These are phyloP conservation scores for Atta colombica DNA, from an alignment of 1,140 invertebrate species.

Conservation along the genomic window DNA sequence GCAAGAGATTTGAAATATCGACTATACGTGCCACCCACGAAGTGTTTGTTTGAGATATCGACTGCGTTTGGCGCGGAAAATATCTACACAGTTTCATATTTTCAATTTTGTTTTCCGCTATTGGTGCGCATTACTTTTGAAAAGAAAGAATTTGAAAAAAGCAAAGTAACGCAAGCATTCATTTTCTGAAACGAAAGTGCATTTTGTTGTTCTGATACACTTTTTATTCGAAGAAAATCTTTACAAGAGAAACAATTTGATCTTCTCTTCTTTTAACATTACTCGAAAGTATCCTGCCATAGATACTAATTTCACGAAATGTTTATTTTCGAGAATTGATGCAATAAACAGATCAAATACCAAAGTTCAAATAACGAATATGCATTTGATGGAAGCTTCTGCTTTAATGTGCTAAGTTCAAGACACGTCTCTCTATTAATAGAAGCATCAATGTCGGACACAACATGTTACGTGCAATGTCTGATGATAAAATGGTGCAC, in stretches of 20 bases:
- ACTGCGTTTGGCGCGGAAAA: constrained; percentile 24
- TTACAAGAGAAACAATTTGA: not conserved
- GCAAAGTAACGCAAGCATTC: not conserved
- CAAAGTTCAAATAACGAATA: not conserved
- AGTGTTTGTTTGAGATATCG: constrained; percentile 45
- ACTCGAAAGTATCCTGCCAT: not conserved
- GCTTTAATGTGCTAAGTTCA: not conserved
- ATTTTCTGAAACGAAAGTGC: not conserved
- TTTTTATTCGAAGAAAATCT: not conserved
- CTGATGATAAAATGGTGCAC: not conserved
- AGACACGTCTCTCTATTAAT: not conserved
- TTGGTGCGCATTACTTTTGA: not conserved
- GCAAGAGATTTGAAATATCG: constrained; percentile 48
- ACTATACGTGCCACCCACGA: constrained; percentile 15
- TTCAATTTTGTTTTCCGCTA: constrained; percentile 6
- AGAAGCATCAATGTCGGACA: not conserved
- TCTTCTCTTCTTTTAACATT: constrained; percentile 7
- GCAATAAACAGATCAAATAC: constrained; percentile 5
- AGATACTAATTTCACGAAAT: not conserved
- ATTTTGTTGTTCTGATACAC: not conserved
- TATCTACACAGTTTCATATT: constrained; percentile 31
- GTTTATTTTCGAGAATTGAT: constrained; percentile 1
- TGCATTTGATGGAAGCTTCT: not conserved
- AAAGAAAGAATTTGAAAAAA: not conserved
- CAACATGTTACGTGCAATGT: not conserved